Evolutionary conservation across 2,113 vertebrate genomes (phyloP).

Genomic region (Sinocyclocheilus rhinocerous): DNA sequence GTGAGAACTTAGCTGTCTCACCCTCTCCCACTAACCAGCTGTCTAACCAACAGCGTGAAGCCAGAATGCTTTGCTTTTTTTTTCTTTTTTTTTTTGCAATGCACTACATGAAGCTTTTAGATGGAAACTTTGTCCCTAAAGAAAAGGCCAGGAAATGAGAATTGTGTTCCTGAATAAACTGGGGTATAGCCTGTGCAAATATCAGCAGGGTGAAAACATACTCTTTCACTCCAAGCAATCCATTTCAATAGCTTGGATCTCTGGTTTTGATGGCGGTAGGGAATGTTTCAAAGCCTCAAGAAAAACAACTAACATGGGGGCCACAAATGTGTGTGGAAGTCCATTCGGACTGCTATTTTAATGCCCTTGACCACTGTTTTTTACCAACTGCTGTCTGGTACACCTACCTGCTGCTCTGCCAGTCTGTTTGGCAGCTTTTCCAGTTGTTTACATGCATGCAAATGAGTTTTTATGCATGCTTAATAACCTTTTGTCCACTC

Average conservation of each 20-base stretch:
- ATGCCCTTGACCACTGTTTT: slow-evolving; percentile 25
- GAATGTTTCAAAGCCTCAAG: slow-evolving; percentile 20
- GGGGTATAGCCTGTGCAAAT: slow-evolving; percentile 47
- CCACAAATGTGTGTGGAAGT: not conserved
- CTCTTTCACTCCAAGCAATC: slow-evolving; percentile 35
- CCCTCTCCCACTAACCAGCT: slow-evolving; percentile 64
- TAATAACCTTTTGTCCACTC: not conserved
- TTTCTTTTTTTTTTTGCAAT: not conserved
- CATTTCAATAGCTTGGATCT: slow-evolving; percentile 70
- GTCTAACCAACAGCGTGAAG: slow-evolving; percentile 42
- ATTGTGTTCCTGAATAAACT: slow-evolving; percentile 7
- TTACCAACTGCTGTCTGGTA: not conserved
- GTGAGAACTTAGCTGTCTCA: slow-evolving; percentile 58
- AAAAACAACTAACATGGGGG: not conserved
- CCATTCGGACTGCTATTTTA: not conserved
- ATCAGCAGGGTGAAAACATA: slow-evolving; percentile 22
- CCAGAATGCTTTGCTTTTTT: slow-evolving; percentile 18
- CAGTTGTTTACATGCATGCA: not conserved
- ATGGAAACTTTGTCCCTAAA: slow-evolving; percentile 5
- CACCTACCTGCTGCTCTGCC: not conserved
- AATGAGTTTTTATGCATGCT: slow-evolving; percentile 5
- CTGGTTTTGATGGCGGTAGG: slow-evolving; percentile 29
- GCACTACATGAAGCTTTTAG: not conserved
- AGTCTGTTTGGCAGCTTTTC: slow-evolving; percentile 26
- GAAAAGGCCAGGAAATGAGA: slow-evolving; percentile 41